Evolutionary conservation across 1,140 invertebrate genomes (phyloP).

Genomic region (Mizuhopecten yessoensis): DNA sequence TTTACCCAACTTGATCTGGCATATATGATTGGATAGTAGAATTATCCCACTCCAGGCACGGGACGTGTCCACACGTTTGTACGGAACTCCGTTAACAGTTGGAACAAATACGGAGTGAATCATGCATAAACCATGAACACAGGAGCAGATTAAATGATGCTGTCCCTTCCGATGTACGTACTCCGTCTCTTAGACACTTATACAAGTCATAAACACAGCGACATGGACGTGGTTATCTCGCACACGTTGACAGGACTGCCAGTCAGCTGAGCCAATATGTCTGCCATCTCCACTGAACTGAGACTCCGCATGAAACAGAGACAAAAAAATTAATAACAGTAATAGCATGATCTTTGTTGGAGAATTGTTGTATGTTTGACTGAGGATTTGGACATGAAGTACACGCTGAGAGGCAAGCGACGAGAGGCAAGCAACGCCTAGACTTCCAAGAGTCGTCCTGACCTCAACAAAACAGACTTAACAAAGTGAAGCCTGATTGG

Average conservation of each 20-base stretch:
- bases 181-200: neutral
- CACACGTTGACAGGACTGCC: neutral
- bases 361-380: too few relatives aligned
- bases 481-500: neutral
- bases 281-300: neutral
- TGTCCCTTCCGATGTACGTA: neutral
- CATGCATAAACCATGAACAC: conserved; percentile 7
- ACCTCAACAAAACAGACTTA: neutral
- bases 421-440: neutral
- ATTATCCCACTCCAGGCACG: neutral
- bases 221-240: neutral
- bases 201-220: neutral
- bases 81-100: neutral
- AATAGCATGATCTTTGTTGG: neutral
- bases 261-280: neutral
- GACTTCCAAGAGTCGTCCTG: neutral
- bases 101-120: neutral
- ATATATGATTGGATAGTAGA: neutral
- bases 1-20: conserved; percentile 11
- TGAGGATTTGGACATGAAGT: neutral
- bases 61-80: neutral
- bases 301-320: neutral
- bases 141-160: neutral
- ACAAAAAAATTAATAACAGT: conserved; percentile 1
- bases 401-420: too few relatives aligned